Evolutionary conservation across 2,888 invertebrate genomes (phyloP).

Genomic region (Blastobasis adustella): DNA sequence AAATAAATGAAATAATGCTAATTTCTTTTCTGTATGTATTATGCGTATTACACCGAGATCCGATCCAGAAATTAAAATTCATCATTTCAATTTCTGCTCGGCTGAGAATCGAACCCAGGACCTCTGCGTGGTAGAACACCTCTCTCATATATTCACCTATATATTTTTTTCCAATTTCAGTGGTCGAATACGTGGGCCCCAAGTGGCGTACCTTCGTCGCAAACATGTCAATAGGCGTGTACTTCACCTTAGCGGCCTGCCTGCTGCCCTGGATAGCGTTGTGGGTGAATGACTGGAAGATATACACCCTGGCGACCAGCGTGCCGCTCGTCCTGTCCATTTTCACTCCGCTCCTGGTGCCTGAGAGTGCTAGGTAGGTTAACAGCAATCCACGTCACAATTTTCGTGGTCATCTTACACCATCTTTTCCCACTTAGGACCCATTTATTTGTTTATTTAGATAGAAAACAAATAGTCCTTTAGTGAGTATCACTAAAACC

Average conservation of each 20-base stretch:
- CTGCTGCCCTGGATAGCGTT: slow-evolving; percentile 91
- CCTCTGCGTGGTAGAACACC: too few relatives aligned
- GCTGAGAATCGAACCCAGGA: too few relatives aligned
- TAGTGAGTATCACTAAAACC: too few relatives aligned
- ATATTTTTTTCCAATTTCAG: slow-evolving; percentile 56
- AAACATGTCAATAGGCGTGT: slow-evolving; percentile 91
- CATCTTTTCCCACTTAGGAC: too few relatives aligned
- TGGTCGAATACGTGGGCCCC: slow-evolving; percentile 90
- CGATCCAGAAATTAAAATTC: too few relatives aligned
- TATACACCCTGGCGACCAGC: slow-evolving; percentile 83
- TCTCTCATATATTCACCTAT: background rate
- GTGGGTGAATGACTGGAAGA: slow-evolving; percentile 84
- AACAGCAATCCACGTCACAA: background rate
- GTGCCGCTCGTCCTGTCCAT: slow-evolving; percentile 81
- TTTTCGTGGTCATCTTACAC: background rate
- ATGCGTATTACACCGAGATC: too few relatives aligned
- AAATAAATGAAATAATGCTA: too few relatives aligned
- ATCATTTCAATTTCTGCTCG: too few relatives aligned
- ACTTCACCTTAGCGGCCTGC: slow-evolving; percentile 88
- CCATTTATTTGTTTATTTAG: too few relatives aligned
- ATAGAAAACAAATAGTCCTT: too few relatives aligned
- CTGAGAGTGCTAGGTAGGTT: slow-evolving; percentile 86
- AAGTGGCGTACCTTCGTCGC: slow-evolving; percentile 93
- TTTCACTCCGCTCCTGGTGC: slow-evolving; percentile 84
- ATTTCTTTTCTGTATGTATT: too few relatives aligned